Evolutionary conservation across 2,888 invertebrate genomes (phyloP).

Genomic region (Napeogenes sylphis): DNA sequence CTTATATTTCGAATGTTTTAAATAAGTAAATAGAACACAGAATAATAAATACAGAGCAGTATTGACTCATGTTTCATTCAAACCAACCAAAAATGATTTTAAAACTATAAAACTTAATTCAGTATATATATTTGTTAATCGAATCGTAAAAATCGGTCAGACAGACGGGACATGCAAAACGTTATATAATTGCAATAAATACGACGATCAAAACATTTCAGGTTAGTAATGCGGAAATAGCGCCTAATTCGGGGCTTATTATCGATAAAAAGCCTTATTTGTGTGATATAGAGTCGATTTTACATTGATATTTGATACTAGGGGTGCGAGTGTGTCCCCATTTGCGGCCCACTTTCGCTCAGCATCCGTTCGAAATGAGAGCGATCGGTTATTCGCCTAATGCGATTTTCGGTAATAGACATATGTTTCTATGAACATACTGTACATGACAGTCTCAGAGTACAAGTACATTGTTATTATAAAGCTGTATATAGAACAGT

Average conservation of each 20-base stretch:
- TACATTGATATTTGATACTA: conserved; percentile 11
- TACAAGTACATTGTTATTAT: too few species aligned
- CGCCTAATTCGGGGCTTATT: conserved; percentile 23
- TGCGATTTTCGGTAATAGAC: conserved; percentile 49
- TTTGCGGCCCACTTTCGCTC: conserved; percentile 52
- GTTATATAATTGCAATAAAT: conserved; percentile 39
- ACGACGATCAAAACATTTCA: conserved; percentile 35
- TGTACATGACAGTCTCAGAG: too few species aligned
- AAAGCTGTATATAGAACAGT: too few species aligned
- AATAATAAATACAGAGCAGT: too few species aligned
- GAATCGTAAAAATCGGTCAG: conserved; percentile 29
- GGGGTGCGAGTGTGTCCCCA: conserved; percentile 29
- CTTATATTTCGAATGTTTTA: too few species aligned
- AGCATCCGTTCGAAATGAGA: conserved; percentile 53
- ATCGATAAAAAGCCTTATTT: conserved; percentile 4
- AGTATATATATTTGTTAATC: conserved; percentile 9
- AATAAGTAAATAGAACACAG: too few species aligned
- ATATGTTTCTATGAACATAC: background rate
- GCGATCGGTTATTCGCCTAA: conserved; percentile 50
- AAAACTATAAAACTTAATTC: conserved; percentile 5
- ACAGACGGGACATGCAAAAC: conserved; percentile 30
- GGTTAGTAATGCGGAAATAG: conserved; percentile 35
- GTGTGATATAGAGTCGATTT: conserved; percentile 8
- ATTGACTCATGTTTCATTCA: background rate
- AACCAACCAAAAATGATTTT: background rate